Evolutionary conservation across 2,113 vertebrate genomes (phyloP).

Genomic region (Phodopus roborovskii): DNA sequence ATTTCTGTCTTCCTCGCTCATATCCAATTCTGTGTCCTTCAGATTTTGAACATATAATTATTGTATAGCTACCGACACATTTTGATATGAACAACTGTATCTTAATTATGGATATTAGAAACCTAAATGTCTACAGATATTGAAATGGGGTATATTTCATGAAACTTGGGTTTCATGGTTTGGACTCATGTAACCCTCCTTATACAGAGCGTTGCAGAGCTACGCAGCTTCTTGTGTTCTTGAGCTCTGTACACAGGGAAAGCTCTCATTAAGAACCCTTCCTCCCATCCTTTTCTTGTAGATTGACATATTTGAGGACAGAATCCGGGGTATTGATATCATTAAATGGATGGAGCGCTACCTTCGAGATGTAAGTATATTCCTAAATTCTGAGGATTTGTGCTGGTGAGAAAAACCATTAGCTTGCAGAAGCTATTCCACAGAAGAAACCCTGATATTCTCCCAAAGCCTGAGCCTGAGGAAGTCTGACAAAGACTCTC

Average conservation of each 20-base stretch:
- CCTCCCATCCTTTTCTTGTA: constrained; percentile 77
- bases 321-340: constrained; percentile 93
- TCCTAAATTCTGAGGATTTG: not conserved
- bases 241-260: not conserved
- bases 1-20: constrained; percentile 10
- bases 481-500: constrained; percentile 64
- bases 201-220: not conserved
- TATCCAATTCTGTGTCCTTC: not conserved
- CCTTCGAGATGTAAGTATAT: constrained; percentile 93
- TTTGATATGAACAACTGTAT: constrained; percentile 18
- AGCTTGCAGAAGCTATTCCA: constrained; percentile 5
- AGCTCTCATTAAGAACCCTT: constrained; percentile 1
- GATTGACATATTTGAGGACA: constrained; percentile 96
- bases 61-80: constrained; percentile 19
- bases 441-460: constrained; percentile 24
- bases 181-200: not conserved
- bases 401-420: constrained; percentile 25
- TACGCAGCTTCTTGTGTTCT: not conserved
- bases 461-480: constrained; percentile 18
- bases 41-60: constrained; percentile 53
- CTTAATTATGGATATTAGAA: constrained; percentile 45
- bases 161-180: constrained; percentile 54
- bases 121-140: constrained; percentile 36
- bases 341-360: constrained; percentile 97
- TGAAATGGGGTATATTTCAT: constrained; percentile 47